Evolutionary conservation across 2,113 vertebrate species (phyloP), one percentile per base, ranked within the genome.

Genomic region (Neofelis nebulosa): DNA sequence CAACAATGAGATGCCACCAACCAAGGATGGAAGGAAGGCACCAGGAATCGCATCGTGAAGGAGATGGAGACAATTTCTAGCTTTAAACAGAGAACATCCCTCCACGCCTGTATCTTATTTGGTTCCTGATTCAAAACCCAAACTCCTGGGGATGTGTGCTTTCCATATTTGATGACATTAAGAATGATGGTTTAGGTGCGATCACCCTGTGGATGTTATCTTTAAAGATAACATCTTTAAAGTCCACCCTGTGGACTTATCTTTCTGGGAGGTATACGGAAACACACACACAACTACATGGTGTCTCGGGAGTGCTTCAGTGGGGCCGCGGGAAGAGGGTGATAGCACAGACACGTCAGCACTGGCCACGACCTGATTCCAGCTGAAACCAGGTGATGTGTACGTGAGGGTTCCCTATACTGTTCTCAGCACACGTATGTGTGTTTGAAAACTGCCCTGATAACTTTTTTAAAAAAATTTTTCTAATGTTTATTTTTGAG

Each of bases 321-420:
- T 3, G 18, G 74, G n/a, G 10, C 1, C 7, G 7, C 38, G 7
- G 23, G 41, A 12, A 31, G 57, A 41, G 16, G 19, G 21, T 1
- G 16, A 16, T 27, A 4, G 65, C 1, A 14, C 0, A n/a, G 41
- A 2, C 0, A 13, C 8, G 3, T 21, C 3, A 8, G 45, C 19
- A 7, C 48, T 3, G 12, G 50, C 14, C 2, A 23, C 0, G 18
- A 68, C 45, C 0, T 23, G 61, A 41, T 25, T 3, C 7, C 0
- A 19, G 16, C 10, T 41, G 63, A 50, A 79, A 89, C 79, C 1
- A 19, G 18, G 68, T 2, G 19, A 41, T 0, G 13, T 16, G 1
- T 3, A 1, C 0, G 9, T 6, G 38, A 48, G 85, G 27, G 23
- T 29, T 31, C 66, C 8, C 15, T 15, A 38, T 0, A 10, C 15